Evolutionary conservation across 2,797 vertebrate genomes (phyloP).

Genomic region (Notolepis coatsorum): DNA sequence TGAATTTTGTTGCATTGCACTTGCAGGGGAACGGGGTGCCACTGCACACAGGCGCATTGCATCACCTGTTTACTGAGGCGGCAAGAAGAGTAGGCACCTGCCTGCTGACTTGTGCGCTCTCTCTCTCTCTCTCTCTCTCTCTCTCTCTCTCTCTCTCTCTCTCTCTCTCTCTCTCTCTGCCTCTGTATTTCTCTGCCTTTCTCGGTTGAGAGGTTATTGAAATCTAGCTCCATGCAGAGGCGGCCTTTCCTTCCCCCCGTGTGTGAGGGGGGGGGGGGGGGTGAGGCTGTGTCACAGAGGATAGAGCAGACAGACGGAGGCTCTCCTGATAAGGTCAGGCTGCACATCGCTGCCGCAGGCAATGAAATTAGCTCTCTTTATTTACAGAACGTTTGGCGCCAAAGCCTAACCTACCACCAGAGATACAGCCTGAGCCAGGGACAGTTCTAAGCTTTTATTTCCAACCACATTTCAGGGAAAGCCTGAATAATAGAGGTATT

Average conservation of each 20-base stretch:
- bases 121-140: slow-evolving; percentile 1
- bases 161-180: slow-evolving; percentile 16
- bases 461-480: slow-evolving; percentile 35
- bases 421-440: slow-evolving; percentile 25
- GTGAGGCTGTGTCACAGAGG: slow-evolving; percentile 64
- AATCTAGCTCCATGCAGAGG: slow-evolving; percentile 59
- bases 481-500: slow-evolving; percentile 26
- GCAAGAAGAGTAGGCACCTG: slow-evolving; percentile 30
- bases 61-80: slow-evolving; percentile 61
- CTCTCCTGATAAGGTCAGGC: slow-evolving; percentile 81
- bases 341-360: slow-evolving; percentile 70
- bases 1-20: slow-evolving; percentile 47
- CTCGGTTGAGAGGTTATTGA: slow-evolving; percentile 68
- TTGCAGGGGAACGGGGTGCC: slow-evolving; percentile 21
- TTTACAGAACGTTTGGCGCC: slow-evolving; percentile 57
- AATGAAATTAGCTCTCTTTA: slow-evolving; percentile 76
- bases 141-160: background rate
- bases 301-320: slow-evolving; percentile 63
- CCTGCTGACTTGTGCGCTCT: slow-evolving; percentile 15
- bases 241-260: slow-evolving; percentile 32
- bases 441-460: slow-evolving; percentile 34
- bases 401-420: slow-evolving; percentile 23
- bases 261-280: slow-evolving; percentile 13
- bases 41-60: slow-evolving; percentile 47
- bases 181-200: slow-evolving; percentile 22